Percentiles rank a stretch among this genome's conserved stretches.
These are phyloP conservation scores for Hippocampus guttulatus DNA, from an alignment of 2,113 vertebrate species.

Conservation along the genomic window DNA sequence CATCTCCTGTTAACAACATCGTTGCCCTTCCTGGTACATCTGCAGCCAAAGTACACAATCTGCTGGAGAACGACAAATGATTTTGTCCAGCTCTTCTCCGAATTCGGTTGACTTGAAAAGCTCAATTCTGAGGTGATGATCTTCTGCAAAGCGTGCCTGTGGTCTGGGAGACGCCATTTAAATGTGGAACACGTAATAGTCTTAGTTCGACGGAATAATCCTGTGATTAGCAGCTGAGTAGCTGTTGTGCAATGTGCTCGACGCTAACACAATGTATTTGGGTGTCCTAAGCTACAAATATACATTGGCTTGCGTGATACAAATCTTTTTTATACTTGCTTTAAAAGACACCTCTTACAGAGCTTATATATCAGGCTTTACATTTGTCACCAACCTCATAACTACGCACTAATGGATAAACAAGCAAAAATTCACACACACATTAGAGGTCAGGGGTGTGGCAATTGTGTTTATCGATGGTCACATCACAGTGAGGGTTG, in stretches of 20 bases:
- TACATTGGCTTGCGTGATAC: background rate
- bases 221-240: constrained; percentile 60
- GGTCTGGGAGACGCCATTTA: constrained; percentile 43
- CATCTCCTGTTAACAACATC: background rate
- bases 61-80: constrained; percentile 20
- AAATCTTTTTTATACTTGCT: background rate
- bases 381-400: too few species aligned
- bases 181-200: constrained; percentile 62
- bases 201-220: constrained; percentile 67
- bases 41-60: constrained; percentile 33
- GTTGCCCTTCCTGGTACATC: constrained; percentile 1
- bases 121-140: constrained; percentile 40
- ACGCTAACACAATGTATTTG: constrained; percentile 10
- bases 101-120: constrained; percentile 24
- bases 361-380: background rate
- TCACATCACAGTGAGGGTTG: too few species aligned
- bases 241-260: constrained; percentile 22
- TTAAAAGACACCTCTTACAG: background rate
- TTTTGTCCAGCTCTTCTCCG: constrained; percentile 12
- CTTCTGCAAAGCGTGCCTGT: constrained; percentile 46
- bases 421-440: too few species aligned
- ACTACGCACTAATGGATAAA: too few species aligned
- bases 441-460: background rate
- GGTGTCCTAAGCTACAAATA: background rate
- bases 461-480: too few species aligned